Percentiles rank a stretch among this genome's conserved stretches.
These are phyloP conservation scores for Spisula subtruncata DNA, from an alignment of 2,888 invertebrate species.

Conservation along the genomic window DNA sequence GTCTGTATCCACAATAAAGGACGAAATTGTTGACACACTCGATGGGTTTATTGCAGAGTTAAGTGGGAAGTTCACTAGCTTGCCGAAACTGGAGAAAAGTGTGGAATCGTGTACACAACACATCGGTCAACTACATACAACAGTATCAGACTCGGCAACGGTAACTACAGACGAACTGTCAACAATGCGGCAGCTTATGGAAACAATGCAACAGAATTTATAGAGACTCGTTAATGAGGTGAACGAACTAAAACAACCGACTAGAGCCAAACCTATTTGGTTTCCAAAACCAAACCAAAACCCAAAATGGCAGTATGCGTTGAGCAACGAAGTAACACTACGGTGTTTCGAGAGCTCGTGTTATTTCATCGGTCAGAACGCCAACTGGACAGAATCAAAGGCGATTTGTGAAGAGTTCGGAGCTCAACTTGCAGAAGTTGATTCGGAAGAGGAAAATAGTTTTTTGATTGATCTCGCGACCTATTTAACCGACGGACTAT, in stretches of 20 bases:
- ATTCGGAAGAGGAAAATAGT: background rate
- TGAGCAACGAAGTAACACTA: background rate
- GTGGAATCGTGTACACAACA: too few species aligned
- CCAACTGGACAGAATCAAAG: background rate
- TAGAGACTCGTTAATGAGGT: background rate
- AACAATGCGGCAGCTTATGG: background rate
- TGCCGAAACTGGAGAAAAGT: too few species aligned
- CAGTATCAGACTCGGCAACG: background rate
- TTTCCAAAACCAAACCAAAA: background rate
- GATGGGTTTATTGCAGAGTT: too few species aligned
- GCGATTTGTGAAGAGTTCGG: background rate
- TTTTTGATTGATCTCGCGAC: background rate
- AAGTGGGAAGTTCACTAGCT: too few species aligned
- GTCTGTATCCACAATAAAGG: background rate
- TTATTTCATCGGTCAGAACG: background rate
- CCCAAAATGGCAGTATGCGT: background rate
- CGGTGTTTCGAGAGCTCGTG: background rate
- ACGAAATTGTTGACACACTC: too few species aligned
- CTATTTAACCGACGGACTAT: background rate
- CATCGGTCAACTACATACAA: too few species aligned
- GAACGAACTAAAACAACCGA: background rate
- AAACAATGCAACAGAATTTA: background rate
- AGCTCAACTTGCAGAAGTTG: background rate
- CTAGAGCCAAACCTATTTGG: background rate
- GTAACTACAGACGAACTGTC: background rate